These are phyloP conservation scores for Benitochromis conjunctus DNA, from an alignment of 2,113 vertebrate genomes.

Conservation along the genomic window DNA sequence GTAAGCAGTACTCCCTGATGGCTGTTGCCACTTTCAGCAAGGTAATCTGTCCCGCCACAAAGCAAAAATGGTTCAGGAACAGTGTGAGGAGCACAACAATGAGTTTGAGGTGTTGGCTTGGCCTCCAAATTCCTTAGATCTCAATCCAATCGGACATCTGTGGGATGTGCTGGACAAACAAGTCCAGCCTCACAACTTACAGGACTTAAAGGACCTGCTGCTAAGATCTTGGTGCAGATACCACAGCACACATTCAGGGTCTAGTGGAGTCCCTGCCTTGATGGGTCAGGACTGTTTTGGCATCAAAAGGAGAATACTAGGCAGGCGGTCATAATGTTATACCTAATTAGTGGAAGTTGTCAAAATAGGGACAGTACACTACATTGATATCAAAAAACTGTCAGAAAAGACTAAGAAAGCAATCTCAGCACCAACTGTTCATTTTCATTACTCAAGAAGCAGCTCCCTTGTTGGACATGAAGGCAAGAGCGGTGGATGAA, in stretches of 20 bases:
- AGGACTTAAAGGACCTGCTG: neutral
- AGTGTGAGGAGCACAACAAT: neutral
- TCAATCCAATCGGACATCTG: neutral
- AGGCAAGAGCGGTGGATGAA: conserved; percentile 76
- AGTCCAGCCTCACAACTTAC: neutral
- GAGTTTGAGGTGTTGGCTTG: neutral
- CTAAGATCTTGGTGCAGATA: neutral
- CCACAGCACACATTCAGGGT: neutral
- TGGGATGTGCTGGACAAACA: neutral
- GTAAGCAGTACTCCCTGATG: neutral
- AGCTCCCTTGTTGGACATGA: conserved; percentile 15
- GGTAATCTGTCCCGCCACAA: neutral
- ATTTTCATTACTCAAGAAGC: conserved; percentile 15
- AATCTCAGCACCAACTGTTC: neutral
- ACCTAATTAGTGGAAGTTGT: neutral
- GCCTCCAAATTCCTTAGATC: neutral
- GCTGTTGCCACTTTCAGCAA: neutral
- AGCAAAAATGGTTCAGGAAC: neutral
- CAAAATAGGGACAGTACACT: neutral
- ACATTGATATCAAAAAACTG: neutral
- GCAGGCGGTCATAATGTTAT: neutral
- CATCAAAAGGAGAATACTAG: neutral
- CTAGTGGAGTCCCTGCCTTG: neutral
- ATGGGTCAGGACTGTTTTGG: neutral
- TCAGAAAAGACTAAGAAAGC: neutral